These are phyloP conservation scores for Polyommatus iphigenia DNA, from an alignment of 2,888 invertebrate genomes.

Conservation along the genomic window DNA sequence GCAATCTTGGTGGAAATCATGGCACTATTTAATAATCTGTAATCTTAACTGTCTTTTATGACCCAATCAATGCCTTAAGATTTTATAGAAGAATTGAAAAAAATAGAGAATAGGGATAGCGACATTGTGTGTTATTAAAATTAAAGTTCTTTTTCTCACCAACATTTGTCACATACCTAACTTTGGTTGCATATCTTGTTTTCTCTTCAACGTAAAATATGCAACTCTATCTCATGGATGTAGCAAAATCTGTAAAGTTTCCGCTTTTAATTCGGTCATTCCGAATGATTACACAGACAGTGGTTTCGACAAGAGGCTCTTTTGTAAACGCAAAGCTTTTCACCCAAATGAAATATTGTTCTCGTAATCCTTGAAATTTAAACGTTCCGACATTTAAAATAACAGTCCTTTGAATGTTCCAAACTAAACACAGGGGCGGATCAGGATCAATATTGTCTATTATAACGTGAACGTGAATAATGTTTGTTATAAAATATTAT, in stretches of 20 bases:
- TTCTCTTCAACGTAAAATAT: no score
- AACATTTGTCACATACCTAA: no score
- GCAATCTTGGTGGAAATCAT: no score
- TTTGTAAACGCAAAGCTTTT: conserved; percentile 34
- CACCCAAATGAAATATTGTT: conserved; percentile 18
- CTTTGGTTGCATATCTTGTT: no score
- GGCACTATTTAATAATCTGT: no score
- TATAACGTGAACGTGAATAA: neutral
- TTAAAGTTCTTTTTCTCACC: no score
- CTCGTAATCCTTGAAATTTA: conserved; percentile 32
- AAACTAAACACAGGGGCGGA: neutral
- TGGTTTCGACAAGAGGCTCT: conserved; percentile 37
- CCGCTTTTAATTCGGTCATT: conserved; percentile 36
- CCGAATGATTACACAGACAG: conserved; percentile 34
- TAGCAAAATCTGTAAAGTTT: conserved; percentile 3
- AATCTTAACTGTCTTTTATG: no score
- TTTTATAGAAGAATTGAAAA: no score
- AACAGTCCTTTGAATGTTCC: neutral
- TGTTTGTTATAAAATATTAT: neutral
- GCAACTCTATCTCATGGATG: neutral
- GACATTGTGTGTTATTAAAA: no score
- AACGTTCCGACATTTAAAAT: conserved; percentile 26
- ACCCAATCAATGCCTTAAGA: no score
- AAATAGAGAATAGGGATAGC: no score
- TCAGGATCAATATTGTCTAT: neutral